These are phyloP conservation scores for Lonchura striata DNA, from an alignment of 2,113 vertebrate genomes.

Conservation along the genomic window DNA sequence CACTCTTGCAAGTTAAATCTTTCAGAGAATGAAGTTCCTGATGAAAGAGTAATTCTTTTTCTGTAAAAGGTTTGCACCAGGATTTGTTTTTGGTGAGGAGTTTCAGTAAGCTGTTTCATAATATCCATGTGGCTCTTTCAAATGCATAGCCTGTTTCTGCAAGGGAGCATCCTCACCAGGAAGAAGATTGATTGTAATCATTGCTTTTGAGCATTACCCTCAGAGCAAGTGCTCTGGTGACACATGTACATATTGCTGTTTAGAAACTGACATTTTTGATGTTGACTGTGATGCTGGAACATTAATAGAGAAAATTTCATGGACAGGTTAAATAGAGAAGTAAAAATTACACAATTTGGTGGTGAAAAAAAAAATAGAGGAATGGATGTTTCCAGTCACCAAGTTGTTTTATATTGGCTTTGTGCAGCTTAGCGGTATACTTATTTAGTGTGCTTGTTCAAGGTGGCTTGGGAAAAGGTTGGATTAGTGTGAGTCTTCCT, in stretches of 20 bases:
- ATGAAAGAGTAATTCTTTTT: not conserved
- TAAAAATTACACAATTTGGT: not conserved
- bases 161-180: not conserved
- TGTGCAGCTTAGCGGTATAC: too few relatives aligned
- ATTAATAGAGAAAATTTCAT: not conserved
- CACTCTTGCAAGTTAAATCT: fast-evolving
- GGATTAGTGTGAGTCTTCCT: not conserved
- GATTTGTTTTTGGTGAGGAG: fast-evolving
- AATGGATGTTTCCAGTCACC: not conserved
- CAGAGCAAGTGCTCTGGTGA: not conserved
- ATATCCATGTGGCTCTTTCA: not conserved
- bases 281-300: not conserved
- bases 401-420: not conserved
- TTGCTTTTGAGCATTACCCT: not conserved
- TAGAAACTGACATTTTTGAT: not conserved
- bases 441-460: too few relatives aligned
- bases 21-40: not conserved
- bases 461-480: not conserved
- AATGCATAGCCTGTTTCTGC: not conserved
- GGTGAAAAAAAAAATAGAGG: not conserved
- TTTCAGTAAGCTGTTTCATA: not conserved
- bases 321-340: not conserved
- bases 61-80: not conserved
- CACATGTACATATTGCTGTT: not conserved
- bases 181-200: not conserved